Conservation (phyloP, 2,797 vertebrate genomes). For the Somateria mollissima region DNA sequence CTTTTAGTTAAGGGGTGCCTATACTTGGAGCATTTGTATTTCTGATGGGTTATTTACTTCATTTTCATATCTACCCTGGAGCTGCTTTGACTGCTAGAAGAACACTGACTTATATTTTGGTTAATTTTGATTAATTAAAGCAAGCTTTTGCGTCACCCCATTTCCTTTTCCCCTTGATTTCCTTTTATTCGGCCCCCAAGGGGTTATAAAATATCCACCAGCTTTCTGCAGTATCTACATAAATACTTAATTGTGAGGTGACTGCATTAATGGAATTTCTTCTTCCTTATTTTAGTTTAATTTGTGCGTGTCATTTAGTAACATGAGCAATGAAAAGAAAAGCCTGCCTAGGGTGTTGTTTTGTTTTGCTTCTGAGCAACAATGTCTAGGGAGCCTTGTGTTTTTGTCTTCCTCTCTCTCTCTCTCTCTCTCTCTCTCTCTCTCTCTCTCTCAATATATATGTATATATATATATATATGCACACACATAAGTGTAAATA, state of each 20-base stretch:
- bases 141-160: background rate
- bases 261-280: slow-evolving; percentile 16
- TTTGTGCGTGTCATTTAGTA: background rate
- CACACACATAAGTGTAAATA: background rate
- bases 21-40: background rate
- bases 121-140: slow-evolving; percentile 33
- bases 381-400: background rate
- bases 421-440: too few species aligned
- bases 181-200: slow-evolving; percentile 1
- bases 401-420: background rate
- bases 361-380: background rate
- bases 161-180: slow-evolving; percentile 54
- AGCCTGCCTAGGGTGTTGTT: background rate
- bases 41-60: background rate
- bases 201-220: slow-evolving; percentile 9
- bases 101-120: background rate
- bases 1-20: background rate
- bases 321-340: background rate
- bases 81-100: slow-evolving; percentile 7
- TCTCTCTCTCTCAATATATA: too few species aligned
- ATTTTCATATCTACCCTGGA: background rate
- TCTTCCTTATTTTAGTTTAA: slow-evolving; percentile 11
- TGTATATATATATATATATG: too few species aligned
- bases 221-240: slow-evolving; percentile 19
- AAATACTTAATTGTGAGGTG: slow-evolving; percentile 36